Base-by-base conservation (phyloP, 2,113 vertebrate genomes). In the Pionites leucogaster region DNA sequence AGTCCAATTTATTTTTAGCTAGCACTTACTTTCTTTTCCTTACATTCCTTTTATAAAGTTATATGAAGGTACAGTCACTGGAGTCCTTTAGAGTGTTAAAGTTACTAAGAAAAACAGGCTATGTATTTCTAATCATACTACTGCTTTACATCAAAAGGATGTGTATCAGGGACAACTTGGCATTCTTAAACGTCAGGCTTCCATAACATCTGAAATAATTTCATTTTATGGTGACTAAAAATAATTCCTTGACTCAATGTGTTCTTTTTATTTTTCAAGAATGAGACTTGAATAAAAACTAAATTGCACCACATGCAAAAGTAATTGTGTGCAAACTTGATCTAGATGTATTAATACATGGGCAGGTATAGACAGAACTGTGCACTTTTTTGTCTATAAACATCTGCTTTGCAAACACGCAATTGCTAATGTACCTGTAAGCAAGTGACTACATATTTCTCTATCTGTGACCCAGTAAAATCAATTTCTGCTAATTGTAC, bases 1-100 rank as follows among this genome's bases (percentile, higher is more conserved):
- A 93, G 31, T 60, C 50, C 4, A 35, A 24, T 69, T 80, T 93
- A 95, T 96, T 93, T 95, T 96, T 86, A 96, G 86, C 62, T 69
- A 69, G 8, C 22, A 72, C 24, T 79, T 84, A 28, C 39, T 78
- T 93, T 88, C 77, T 92, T 88, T 96, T 64, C 72, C 24, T 92
- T 93, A 52, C 9, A 46, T 88, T 88, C 33, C 28, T 82, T 93
- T 72, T 46, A 49, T 52, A 47, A 86, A 83, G 17, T 69, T 83
- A 33, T 37, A 28, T 71, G 44, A 72, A 57, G 13, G 33, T 78
- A 55, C 23, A 68, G 11, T 49, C 35, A 23, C 27, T 82, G 29
- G 50, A 13, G 4, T 17, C 27, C 70, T 72, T 92, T 20, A 25
- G 20, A 63, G 28, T 64, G 17, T 63, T 35, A 59, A 63, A 44